Evolutionary conservation across 1,140 invertebrate genomes (phyloP).

Genomic region (Pachyrhynchus sulphureomaculatus): DNA sequence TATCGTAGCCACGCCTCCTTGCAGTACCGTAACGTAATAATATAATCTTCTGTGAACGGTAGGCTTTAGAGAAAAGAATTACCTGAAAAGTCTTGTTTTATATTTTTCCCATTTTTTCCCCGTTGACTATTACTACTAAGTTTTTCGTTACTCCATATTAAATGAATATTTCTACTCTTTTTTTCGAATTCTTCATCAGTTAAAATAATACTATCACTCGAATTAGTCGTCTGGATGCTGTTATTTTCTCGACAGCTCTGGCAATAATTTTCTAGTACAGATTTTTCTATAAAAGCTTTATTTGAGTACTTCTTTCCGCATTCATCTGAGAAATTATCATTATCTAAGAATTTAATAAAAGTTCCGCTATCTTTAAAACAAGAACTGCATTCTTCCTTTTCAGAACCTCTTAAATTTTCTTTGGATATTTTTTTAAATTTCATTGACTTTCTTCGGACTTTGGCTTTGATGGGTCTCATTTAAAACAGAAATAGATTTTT

Average conservation of each 20-base stretch:
- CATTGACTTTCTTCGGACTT: constrained; percentile 11
- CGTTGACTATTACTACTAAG: no score
- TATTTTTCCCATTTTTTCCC: no score
- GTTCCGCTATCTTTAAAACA: background rate
- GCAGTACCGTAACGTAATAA: no score
- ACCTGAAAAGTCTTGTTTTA: background rate
- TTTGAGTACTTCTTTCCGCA: background rate
- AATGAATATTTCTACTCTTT: background rate
- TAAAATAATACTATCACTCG: constrained; percentile 11
- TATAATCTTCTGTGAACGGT: no score
- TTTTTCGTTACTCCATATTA: no score
- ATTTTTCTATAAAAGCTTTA: background rate
- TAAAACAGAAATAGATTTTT: background rate
- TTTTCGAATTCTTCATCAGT: constrained; percentile 15
- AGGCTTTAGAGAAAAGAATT: no score
- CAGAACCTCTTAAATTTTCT: background rate
- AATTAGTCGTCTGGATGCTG: background rate
- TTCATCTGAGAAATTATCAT: background rate
- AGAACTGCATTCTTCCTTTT: background rate
- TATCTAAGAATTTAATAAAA: background rate
- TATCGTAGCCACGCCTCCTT: no score
- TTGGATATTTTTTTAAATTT: constrained; percentile 19
- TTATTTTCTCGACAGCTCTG: no score
- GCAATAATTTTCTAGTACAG: no score
- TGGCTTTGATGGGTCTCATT: background rate